A percentile compares a stretch with the other conserved stretches of the same genome.
These are phyloP conservation scores for Gallinago jamesoni DNA, from an alignment of 2,113 vertebrate genomes.

Conservation along the genomic window DNA sequence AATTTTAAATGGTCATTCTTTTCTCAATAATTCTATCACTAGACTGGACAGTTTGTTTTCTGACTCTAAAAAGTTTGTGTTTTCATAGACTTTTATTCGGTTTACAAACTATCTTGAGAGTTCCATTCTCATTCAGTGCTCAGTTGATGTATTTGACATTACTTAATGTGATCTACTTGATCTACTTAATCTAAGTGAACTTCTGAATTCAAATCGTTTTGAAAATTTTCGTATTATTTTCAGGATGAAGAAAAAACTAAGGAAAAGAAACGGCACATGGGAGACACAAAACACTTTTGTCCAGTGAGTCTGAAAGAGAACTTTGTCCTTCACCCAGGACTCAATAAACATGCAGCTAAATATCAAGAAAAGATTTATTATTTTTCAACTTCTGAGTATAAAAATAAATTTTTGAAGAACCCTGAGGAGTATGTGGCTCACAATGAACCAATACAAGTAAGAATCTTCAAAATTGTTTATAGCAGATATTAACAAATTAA, in stretches of 20 bases:
- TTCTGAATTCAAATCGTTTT: not conserved
- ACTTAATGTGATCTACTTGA: not conserved
- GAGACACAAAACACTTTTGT: conserved; percentile 90
- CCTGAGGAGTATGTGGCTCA: conserved; percentile 82
- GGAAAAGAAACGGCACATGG: conserved; percentile 79
- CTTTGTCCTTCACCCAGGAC: conserved; percentile 82
- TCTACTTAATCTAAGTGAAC: not conserved
- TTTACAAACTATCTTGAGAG: not conserved
- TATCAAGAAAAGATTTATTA: conserved; percentile 89
- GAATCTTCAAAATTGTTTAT: not conserved
- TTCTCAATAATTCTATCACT: not conserved
- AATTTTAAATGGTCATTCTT: not conserved
- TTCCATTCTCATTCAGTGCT: not conserved
- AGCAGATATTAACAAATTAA: not conserved
- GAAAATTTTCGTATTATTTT: conserved; percentile 14
- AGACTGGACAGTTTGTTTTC: not conserved
- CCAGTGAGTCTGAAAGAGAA: conserved; percentile 88
- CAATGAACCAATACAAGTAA: conserved; percentile 83
- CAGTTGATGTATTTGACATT: not conserved
- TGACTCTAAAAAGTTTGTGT: not conserved
- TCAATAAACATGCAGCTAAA: conserved; percentile 78
- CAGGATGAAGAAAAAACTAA: conserved; percentile 74
- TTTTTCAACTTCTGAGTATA: conserved; percentile 82
- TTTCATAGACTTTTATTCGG: not conserved
- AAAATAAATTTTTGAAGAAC: conserved; percentile 82